Conservation (phyloP, 2,888 invertebrate genomes). For the Troilus luridus region DNA sequence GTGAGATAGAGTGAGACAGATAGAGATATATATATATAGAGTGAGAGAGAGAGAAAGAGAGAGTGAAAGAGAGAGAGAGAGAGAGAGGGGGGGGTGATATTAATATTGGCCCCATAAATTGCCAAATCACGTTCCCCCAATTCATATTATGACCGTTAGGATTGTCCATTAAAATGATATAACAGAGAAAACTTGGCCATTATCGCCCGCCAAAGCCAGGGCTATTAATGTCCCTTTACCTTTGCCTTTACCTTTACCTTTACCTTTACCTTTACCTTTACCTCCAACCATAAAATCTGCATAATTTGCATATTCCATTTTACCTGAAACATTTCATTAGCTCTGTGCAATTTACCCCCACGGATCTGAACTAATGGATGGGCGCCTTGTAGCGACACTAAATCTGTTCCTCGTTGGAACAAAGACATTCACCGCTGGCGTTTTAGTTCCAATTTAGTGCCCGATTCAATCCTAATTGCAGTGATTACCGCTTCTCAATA, state of each 20-base stretch:
- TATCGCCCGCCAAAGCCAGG: neutral
- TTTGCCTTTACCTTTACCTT: neutral
- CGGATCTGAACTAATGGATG: neutral
- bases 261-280: neutral
- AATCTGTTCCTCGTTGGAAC: conserved; percentile 11
- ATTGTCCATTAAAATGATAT: neutral
- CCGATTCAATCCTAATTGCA: neutral
- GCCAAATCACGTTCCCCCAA: neutral
- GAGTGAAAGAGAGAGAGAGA: too few relatives aligned
- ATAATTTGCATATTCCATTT: neutral
- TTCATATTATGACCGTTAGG: neutral
- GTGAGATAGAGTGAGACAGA: too few relatives aligned
- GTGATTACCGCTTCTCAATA: neutral
- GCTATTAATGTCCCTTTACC: neutral
- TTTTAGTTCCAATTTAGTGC: neutral
- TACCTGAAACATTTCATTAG: neutral
- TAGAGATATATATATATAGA: too few relatives aligned
- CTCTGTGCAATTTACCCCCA: neutral
- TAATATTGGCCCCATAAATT: neutral
- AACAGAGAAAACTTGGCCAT: neutral
- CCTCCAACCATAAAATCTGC: neutral
- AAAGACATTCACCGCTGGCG: neutral
- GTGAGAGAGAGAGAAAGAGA: too few relatives aligned
- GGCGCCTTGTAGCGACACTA: neutral
- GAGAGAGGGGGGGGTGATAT: too few relatives aligned